phyloP scores from a whole-genome alignment of 2,888 invertebrate genomes.

The Unio pictorum region DNA sequence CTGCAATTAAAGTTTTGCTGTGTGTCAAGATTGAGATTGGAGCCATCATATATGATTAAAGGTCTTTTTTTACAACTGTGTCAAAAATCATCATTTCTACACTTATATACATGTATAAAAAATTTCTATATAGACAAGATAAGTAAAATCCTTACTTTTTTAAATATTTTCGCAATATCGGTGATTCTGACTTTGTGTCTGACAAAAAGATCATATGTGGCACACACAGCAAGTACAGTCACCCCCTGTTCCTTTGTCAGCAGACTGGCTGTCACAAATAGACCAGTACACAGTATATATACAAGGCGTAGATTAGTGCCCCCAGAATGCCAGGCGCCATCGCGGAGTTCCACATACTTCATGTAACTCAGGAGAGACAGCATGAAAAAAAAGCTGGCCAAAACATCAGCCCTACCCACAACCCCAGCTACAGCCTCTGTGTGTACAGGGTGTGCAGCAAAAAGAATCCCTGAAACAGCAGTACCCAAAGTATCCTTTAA shows the following conservation, averaged over 20 bases:
- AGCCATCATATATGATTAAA: no score
- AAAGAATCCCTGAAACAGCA: constrained; percentile 84
- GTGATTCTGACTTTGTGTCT: constrained; percentile 68
- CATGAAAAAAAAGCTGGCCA: constrained; percentile 92
- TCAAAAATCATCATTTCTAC: no score
- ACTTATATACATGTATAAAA: no score
- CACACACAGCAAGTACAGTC: constrained; percentile 91
- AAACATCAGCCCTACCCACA: constrained; percentile 94
- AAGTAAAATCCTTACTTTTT: constrained; percentile 44
- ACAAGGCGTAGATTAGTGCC: constrained; percentile 20
- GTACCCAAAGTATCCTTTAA: constrained; percentile 74
- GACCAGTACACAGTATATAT: constrained; percentile 78
- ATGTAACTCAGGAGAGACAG: constrained; percentile 89
- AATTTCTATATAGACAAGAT: no score
- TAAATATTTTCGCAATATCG: constrained; percentile 47
- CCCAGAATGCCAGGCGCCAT: constrained; percentile 16
- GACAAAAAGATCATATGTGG: constrained; percentile 86
- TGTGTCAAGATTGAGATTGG: no score
- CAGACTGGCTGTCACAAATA: constrained; percentile 84
- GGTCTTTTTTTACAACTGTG: no score
- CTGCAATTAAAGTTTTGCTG: no score
- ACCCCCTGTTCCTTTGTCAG: constrained; percentile 96
- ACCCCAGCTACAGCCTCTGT: constrained; percentile 92
- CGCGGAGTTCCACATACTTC: constrained; percentile 59
- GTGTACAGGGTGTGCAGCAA: constrained; percentile 96